Percentiles rank a stretch among this genome's conserved stretches.
phyloP scores from a whole-genome alignment of 2,113 vertebrate species.

The Tupaia tana region DNA sequence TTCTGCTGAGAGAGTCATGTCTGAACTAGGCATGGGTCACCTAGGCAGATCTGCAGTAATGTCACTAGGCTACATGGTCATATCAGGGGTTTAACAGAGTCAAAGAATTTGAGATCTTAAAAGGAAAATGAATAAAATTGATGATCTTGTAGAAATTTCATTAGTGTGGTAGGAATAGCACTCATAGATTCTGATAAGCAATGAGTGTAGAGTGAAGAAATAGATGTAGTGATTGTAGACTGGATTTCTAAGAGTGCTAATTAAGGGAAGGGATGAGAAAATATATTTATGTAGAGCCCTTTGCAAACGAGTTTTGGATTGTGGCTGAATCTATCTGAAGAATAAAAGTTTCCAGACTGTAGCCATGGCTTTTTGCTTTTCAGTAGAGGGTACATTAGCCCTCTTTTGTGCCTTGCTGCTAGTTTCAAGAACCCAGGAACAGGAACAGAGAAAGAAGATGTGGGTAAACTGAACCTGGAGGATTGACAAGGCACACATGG shows the following conservation, averaged over 20 bases:
- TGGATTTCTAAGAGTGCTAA: background rate
- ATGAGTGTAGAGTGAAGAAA: background rate
- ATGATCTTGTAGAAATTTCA: conserved; percentile 26
- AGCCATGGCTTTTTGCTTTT: background rate
- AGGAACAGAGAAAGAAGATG: conserved; percentile 20
- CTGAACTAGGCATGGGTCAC: background rate
- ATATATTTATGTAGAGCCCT: background rate
- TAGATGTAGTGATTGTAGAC: background rate
- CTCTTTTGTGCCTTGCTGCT: background rate
- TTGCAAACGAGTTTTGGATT: background rate
- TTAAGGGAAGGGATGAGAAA: background rate
- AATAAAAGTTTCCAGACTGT: background rate
- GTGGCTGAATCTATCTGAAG: background rate
- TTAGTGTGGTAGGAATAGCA: background rate
- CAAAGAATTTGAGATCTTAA: background rate
- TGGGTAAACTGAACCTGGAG: background rate
- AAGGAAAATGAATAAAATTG: background rate
- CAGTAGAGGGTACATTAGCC: background rate
- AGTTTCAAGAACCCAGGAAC: background rate
- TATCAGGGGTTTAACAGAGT: background rate
- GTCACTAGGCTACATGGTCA: background rate
- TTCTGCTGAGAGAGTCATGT: background rate
- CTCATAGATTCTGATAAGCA: background rate
- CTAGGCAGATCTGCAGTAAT: background rate
- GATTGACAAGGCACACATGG: background rate